Base-by-base conservation (phyloP, 1,140 invertebrate species). In the Leptonema lineaticorne region DNA sequence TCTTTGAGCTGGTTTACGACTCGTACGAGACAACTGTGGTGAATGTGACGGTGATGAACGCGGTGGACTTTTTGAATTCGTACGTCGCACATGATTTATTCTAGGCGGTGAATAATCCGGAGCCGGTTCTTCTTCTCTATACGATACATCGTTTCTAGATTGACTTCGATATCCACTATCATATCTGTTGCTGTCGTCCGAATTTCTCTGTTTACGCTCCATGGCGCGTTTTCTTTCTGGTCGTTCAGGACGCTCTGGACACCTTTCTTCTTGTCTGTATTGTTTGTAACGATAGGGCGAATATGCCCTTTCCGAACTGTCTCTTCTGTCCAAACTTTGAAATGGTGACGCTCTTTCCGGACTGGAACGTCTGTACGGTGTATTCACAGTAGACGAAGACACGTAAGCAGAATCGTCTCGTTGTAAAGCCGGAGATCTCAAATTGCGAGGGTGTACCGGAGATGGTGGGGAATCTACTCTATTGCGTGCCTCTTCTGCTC, bases 41-140 rank as follows among this genome's bases (percentile, higher is more conserved):
- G 85, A 85, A 0, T 86, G 85, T 0, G 82, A 78, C 9, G 37
- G 37, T 24, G 24, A 18, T 11, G 50, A 53, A 24, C 81, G 77
- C 63, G 82, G 77, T 63, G 77, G 74, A 28, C 84, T 82, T 1
- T 81, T 82, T 68, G 83, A 81, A 63, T 77, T 74, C 22, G 84
- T 81, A 0, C 82, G 81, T 0, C 82, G 81, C 69, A 81, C 80
- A 22, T 82, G 79, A 63, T 80, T 82, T 30, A 81, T 81, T 33
- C 85, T 82, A 1, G 86, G 86, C 1, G 88, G 88, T 1, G 88
- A 89, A 74, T 89, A 90, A 74, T 90, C 88, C 1, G 88, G 88
- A 14, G 87, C 85, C 16, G 87, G 86, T 0, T 76, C 79, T 33
- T 80, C 77, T 68, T 77, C 76, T 3, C 78, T 74, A 1, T 79